phyloP scores from a whole-genome alignment of 2,113 vertebrate genomes.

The Sceloporus undulatus region DNA sequence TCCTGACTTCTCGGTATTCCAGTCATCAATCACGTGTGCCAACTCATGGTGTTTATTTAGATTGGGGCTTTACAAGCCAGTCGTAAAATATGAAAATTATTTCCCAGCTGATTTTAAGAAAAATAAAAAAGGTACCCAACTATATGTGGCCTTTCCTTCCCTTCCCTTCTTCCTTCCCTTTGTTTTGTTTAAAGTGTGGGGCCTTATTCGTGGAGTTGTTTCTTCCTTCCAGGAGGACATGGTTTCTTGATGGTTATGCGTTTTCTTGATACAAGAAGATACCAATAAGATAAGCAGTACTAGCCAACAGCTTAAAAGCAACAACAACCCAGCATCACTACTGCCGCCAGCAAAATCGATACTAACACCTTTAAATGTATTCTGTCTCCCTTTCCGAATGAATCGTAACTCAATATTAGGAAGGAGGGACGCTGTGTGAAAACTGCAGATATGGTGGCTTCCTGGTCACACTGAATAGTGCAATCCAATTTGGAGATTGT shows the following conservation, averaged over 20 bases:
- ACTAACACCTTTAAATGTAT: constrained; percentile 83
- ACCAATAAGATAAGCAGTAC: constrained; percentile 77
- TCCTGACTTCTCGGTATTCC: constrained; percentile 21
- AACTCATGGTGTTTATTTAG: constrained; percentile 24
- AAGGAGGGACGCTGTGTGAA: constrained; percentile 78
- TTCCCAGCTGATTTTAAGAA: constrained; percentile 38
- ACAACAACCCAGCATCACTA: too few species aligned
- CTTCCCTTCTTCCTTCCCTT: too few species aligned
- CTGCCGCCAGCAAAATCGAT: constrained; percentile 76
- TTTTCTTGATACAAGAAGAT: constrained; percentile 64
- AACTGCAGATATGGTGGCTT: constrained; percentile 82
- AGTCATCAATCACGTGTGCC: constrained; percentile 2
- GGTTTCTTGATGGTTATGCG: constrained; percentile 45
- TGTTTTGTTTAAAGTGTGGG: too few species aligned
- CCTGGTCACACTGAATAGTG: constrained; percentile 57
- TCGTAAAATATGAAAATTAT: constrained; percentile 24
- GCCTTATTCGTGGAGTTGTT: constrained; percentile 6
- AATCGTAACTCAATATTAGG: constrained; percentile 87
- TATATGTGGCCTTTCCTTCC: background rate
- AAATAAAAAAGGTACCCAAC: constrained; percentile 38
- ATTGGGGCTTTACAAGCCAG: constrained; percentile 22
- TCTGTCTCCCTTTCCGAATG: constrained; percentile 84
- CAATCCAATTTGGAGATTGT: constrained; percentile 53
- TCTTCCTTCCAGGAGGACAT: constrained; percentile 35
- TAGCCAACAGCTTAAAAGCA: constrained; percentile 72